Percentiles rank a stretch among this genome's conserved stretches.
Evolutionary conservation across 92 coral and sea anemone species (phyloP).

Genomic region (Heliopora coerulea): DNA sequence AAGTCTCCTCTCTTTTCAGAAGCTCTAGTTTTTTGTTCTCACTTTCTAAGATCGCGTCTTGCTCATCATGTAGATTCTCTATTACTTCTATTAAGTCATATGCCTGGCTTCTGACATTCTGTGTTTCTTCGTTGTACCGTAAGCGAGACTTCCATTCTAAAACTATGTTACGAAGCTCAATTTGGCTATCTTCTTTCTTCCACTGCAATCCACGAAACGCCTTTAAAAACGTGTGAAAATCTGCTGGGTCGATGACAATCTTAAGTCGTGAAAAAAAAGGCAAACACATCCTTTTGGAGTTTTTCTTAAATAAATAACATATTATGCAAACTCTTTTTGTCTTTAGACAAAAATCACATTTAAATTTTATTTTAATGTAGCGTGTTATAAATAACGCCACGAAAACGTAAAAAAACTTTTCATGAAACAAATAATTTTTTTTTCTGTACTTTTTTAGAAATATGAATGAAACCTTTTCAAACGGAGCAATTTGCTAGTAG

Average conservation of each 20-base stretch:
- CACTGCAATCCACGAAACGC: conserved; percentile 58
- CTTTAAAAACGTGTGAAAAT: conserved; percentile 48
- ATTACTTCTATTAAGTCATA: conserved; percentile 68
- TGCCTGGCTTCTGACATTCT: conserved; percentile 62
- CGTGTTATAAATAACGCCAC: too few species aligned
- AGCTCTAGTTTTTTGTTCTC: conserved; percentile 55
- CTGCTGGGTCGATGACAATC: conserved; percentile 28
- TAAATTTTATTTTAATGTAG: too few species aligned
- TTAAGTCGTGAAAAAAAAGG: background rate
- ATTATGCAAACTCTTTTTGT: too few species aligned
- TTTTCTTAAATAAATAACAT: too few species aligned
- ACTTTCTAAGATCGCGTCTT: conserved; percentile 69
- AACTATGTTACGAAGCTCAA: conserved; percentile 80
- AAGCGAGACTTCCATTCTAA: conserved; percentile 70
- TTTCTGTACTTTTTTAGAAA: too few species aligned
- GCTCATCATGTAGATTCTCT: conserved; percentile 60
- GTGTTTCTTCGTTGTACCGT: conserved; percentile 49
- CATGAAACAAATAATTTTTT: too few species aligned
- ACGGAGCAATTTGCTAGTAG: too few species aligned
- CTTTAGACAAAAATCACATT: too few species aligned
- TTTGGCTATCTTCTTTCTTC: conserved; percentile 74
- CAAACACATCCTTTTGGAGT: too few species aligned
- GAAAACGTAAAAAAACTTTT: too few species aligned
- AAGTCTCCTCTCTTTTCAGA: background rate
- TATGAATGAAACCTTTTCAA: too few species aligned